Percentiles rank a stretch among this genome's conserved stretches.
These are phyloP conservation scores for Chloroceryle aenea DNA, from an alignment of 2,113 vertebrate species.

Conservation along the genomic window DNA sequence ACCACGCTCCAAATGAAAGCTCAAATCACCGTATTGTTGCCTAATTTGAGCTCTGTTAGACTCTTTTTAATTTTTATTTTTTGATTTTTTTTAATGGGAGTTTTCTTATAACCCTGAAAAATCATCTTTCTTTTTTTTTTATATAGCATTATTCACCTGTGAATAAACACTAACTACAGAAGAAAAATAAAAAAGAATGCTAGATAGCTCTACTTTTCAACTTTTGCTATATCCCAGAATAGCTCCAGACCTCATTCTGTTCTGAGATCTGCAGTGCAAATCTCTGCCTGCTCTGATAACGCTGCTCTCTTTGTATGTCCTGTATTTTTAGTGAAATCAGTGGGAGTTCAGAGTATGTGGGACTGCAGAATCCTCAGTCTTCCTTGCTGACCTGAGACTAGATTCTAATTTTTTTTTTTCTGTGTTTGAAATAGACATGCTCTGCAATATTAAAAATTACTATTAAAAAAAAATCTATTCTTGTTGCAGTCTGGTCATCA, in stretches of 20 bases:
- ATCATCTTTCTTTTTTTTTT: neutral
- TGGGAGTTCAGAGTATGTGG: neutral
- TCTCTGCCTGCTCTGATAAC: conserved; percentile 1
- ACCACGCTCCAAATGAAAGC: neutral
- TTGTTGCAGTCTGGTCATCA: neutral
- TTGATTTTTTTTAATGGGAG: neutral
- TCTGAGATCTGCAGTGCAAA: neutral
- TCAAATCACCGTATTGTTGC: neutral
- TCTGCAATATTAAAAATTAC: neutral
- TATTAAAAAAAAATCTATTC: neutral
- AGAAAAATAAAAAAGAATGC: neutral
- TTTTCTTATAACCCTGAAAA: neutral
- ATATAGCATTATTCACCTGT: neutral
- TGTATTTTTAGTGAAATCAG: conserved; percentile 40
- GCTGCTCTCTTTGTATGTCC: conserved; percentile 5
- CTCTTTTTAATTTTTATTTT: neutral
- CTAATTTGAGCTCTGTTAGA: neutral
- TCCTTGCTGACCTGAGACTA: neutral
- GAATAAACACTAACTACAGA: neutral
- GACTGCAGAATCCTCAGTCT: neutral
- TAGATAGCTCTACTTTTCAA: neutral
- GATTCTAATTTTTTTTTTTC: neutral
- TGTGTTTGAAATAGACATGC: neutral
- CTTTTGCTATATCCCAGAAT: conserved; percentile 8
- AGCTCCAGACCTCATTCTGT: conserved; percentile 51